phyloP scores from a whole-genome alignment of 2,113 vertebrate genomes.

The Sakesphorus luctuosus region DNA sequence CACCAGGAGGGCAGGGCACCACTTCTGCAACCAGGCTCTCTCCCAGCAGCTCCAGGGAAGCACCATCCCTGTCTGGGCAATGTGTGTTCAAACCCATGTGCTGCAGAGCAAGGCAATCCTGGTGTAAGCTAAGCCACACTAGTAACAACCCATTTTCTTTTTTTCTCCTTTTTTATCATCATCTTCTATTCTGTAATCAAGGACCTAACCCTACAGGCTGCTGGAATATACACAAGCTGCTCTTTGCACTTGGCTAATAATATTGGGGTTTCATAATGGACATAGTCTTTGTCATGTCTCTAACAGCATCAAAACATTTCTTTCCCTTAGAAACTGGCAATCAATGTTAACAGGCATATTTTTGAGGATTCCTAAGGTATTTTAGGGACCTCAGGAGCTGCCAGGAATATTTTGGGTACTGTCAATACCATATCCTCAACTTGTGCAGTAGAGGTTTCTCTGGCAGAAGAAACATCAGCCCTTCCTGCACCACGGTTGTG shows the following conservation, averaged over 20 bases:
- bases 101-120: not conserved
- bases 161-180: not conserved
- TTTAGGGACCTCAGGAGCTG: not conserved
- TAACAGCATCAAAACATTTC: not conserved
- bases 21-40: not conserved
- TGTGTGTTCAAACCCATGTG: rapidly evolving
- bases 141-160: not conserved
- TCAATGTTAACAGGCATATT: not conserved
- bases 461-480: not conserved
- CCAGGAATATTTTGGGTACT: not conserved
- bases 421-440: not conserved
- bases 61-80: not conserved
- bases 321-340: not conserved
- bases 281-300: not conserved
- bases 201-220: not conserved
- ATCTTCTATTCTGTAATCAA: not conserved
- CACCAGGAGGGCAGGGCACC: not conserved
- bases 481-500: not conserved
- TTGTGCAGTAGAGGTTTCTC: not conserved
- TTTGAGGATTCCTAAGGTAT: not conserved
- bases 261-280: not conserved
- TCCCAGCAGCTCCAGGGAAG: not conserved
- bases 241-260: not conserved
- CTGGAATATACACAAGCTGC: not conserved
- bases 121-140: not conserved